phyloP scores from a whole-genome alignment of 2,113 vertebrate species.

The Macquaria australasica region DNA sequence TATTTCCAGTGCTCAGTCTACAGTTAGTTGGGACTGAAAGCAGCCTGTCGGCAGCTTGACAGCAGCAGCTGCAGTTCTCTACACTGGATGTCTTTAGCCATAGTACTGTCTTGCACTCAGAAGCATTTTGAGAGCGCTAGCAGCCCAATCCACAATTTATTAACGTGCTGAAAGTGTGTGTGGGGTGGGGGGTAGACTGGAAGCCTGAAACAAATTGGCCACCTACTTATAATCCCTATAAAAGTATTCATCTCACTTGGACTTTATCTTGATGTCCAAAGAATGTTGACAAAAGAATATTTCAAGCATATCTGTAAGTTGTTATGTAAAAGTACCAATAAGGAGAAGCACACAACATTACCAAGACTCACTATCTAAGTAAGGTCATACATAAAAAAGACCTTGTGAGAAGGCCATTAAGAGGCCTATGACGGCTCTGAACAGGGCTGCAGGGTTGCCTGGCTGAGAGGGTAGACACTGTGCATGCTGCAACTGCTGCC shows the following conservation, averaged over 20 bases:
- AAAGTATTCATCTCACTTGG: neutral
- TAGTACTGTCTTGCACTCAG: neutral
- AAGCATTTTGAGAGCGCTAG: neutral
- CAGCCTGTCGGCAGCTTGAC: neutral
- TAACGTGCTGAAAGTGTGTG: neutral
- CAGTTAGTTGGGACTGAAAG: constrained; percentile 7
- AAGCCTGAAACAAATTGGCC: neutral
- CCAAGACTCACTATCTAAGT: neutral
- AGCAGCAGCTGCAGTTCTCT: constrained; percentile 19
- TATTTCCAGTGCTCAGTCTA: neutral
- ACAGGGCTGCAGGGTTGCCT: neutral
- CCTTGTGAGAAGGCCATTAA: neutral
- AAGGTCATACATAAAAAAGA: neutral
- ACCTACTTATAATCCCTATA: neutral
- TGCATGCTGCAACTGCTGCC: neutral
- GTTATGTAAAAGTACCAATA: neutral
- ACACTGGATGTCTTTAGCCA: neutral
- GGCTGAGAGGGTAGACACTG: neutral
- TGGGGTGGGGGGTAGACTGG: neutral
- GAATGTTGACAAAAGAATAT: neutral
- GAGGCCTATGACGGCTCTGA: neutral
- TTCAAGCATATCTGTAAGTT: neutral
- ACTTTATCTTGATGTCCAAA: too few species aligned
- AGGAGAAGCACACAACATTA: neutral
- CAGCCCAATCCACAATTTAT: neutral